Conservation (phyloP, 2,797 vertebrate species). For the Arctocebus calabarensis region DNA sequence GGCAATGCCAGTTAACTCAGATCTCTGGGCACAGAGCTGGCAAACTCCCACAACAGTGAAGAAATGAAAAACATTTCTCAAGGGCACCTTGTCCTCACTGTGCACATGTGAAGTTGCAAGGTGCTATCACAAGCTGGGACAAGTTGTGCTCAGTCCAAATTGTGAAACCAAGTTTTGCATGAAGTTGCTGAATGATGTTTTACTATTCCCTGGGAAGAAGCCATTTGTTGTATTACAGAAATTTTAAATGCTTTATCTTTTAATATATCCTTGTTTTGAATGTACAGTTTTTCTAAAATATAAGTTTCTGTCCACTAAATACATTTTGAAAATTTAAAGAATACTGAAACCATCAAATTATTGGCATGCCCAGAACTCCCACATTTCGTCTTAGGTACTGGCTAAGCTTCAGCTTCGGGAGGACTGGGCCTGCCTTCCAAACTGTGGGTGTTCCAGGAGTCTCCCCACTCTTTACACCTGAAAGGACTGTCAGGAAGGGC, state of each 20-base stretch:
- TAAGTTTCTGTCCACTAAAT: background rate
- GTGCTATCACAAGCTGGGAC: background rate
- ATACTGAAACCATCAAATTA: background rate
- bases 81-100: background rate
- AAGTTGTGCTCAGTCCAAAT: background rate
- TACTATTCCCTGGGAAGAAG: background rate
- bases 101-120: background rate
- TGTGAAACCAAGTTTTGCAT: background rate
- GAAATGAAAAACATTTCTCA: background rate
- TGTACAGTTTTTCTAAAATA: background rate
- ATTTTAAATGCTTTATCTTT: constrained; percentile 9
- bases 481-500: background rate
- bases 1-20: background rate
- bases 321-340: background rate
- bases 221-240: background rate
- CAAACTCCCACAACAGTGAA: constrained; percentile 8
- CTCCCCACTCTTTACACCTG: background rate
- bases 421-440: background rate
- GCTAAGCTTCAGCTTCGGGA: background rate
- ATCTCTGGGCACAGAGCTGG: background rate
- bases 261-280: background rate
- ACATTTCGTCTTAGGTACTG: background rate
- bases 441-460: constrained; percentile 5
- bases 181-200: background rate
- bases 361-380: background rate